Percentiles rank a stretch among this genome's conserved stretches.
Conservation (phyloP, 2,888 invertebrate genomes). For the Anthophora plumipes region DNA sequence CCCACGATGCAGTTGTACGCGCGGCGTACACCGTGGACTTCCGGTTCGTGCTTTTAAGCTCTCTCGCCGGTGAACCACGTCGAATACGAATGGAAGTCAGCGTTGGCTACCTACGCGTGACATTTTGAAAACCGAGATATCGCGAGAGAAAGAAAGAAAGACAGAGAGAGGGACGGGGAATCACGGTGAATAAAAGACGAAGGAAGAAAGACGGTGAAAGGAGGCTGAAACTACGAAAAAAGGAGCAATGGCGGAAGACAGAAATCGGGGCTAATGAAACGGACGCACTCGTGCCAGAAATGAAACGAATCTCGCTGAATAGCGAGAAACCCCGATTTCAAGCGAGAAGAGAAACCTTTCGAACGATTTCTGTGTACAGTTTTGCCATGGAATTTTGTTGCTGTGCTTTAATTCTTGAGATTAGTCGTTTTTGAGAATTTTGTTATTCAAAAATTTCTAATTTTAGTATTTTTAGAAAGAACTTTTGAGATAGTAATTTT, state of each 20-base stretch:
- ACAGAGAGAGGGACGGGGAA: too few species aligned
- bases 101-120: slow-evolving; percentile 31
- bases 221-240: background rate
- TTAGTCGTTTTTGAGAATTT: too few species aligned
- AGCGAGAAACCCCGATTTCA: background rate
- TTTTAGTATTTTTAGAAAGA: too few species aligned
- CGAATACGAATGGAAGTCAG: slow-evolving; percentile 16
- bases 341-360: background rate
- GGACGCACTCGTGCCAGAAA: background rate
- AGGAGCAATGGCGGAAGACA: too few species aligned
- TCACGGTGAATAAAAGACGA: too few species aligned
- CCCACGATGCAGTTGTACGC: slow-evolving; percentile 13
- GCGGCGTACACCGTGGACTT: background rate
- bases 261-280: slow-evolving; percentile 20
- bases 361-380: background rate
- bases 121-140: background rate
- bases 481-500: too few species aligned
- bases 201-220: background rate
- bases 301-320: background rate
- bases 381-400: too few species aligned
- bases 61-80: background rate
- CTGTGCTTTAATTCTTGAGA: too few species aligned
- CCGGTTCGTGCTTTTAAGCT: slow-evolving; percentile 26
- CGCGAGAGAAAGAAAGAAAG: too few species aligned
- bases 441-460: too few species aligned